These are phyloP conservation scores for Himantopus leucocephalus DNA, from an alignment of 2,113 vertebrate genomes.

Conservation along the genomic window DNA sequence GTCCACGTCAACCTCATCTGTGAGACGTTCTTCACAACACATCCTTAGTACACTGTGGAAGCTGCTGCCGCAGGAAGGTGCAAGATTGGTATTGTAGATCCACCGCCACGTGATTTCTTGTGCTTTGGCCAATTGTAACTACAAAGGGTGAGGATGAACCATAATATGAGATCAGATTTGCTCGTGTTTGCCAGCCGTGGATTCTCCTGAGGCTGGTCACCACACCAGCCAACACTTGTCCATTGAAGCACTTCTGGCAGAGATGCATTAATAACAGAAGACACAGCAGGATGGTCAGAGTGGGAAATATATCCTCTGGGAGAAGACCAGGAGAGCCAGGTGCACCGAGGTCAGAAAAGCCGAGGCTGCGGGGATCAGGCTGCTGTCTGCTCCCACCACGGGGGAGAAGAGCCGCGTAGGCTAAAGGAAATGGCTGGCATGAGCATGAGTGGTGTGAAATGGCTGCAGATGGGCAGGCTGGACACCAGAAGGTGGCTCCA, in stretches of 20 bases:
- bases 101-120: not conserved
- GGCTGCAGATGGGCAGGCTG: not conserved
- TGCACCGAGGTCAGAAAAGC: not conserved
- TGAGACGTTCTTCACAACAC: not conserved
- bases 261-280: not conserved
- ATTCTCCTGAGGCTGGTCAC: not conserved
- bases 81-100: not conserved
- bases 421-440: not conserved
- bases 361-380: fast-evolving
- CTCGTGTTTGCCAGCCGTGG: not conserved
- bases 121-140: not conserved
- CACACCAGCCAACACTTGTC: not conserved
- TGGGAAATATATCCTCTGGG: not conserved
- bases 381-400: not conserved
- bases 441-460: fast-evolving
- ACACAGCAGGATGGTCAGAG: not conserved
- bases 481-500: not conserved
- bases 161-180: not conserved
- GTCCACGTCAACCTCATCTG: not conserved
- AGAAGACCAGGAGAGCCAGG: not conserved
- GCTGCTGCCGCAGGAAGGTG: not conserved
- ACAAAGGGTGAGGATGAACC: not conserved
- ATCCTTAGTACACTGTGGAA: not conserved
- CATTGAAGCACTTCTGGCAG: not conserved
- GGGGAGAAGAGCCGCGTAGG: not conserved